Percentiles rank a stretch among this genome's conserved stretches.
phyloP scores from a whole-genome alignment of 2,888 invertebrate genomes.

The Pristionchus entomophagus region DNA sequence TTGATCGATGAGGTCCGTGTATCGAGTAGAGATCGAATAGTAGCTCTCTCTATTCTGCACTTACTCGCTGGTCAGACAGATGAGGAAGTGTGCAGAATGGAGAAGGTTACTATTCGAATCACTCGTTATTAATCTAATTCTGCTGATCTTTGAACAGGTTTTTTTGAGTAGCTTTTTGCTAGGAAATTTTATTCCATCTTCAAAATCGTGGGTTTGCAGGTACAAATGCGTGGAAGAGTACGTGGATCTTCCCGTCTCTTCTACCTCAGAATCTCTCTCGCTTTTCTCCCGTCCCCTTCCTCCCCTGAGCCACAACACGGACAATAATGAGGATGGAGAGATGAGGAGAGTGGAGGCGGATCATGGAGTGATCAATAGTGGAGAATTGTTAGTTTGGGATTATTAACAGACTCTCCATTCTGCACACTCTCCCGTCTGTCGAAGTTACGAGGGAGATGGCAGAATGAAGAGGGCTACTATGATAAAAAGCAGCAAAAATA shows the following conservation, averaged over 20 bases:
- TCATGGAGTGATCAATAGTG: not conserved
- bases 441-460: not conserved
- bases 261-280: conserved; percentile 34
- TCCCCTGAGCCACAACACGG: not conserved
- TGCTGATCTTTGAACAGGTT: too few species aligned
- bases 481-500: not conserved
- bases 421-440: too few species aligned
- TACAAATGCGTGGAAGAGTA: conserved; percentile 47
- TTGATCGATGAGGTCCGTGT: too few species aligned
- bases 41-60: too few species aligned
- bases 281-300: not conserved
- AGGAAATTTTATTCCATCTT: too few species aligned
- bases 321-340: not conserved
- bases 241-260: conserved; percentile 36
- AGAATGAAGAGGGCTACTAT: not conserved
- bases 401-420: too few species aligned
- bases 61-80: too few species aligned
- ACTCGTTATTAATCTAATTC: too few species aligned
- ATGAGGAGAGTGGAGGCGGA: not conserved
- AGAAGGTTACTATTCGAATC: too few species aligned
- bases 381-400: not conserved
- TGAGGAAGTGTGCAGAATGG: too few species aligned
- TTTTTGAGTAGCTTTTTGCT: too few species aligned
- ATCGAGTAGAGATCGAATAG: too few species aligned
- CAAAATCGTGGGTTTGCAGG: not conserved